A percentile compares a stretch with the other conserved stretches of the same genome.
Conservation (phyloP, 2,113 vertebrate genomes). For the Psilopsiagon aymara region DNA sequence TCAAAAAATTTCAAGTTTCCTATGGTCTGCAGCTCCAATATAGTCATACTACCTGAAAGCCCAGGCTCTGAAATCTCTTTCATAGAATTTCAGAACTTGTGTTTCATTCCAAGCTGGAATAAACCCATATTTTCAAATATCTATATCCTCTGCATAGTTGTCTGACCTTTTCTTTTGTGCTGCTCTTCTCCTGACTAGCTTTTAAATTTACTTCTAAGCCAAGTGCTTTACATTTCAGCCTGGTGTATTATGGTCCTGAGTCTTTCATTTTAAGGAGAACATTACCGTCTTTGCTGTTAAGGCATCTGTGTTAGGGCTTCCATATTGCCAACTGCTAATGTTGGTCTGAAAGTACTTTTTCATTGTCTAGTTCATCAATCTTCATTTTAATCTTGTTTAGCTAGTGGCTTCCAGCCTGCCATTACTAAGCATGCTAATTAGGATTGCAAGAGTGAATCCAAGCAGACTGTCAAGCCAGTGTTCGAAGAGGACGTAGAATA, state of each 20-base stretch:
- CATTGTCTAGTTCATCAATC: not conserved
- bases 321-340: not conserved
- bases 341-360: not conserved
- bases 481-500: not conserved
- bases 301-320: not conserved
- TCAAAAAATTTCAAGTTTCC: not conserved
- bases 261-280: not conserved
- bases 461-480: not conserved
- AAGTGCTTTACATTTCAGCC: not conserved
- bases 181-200: not conserved
- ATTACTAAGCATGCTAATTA: not conserved
- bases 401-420: not conserved
- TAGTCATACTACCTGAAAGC: not conserved
- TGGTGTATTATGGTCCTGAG: not conserved
- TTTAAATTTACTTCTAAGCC: conserved; percentile 14
- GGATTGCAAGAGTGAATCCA: not conserved
- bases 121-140: conserved; percentile 14
- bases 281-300: not conserved
- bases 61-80: not conserved
- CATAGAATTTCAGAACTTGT: not conserved
- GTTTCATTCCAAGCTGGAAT: not conserved
- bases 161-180: not conserved
- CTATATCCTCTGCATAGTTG: not conserved
- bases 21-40: not conserved
- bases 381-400: conserved; percentile 19